Evolutionary conservation across 2,888 invertebrate genomes (phyloP).

Genomic region (Leucophora obtusa): DNA sequence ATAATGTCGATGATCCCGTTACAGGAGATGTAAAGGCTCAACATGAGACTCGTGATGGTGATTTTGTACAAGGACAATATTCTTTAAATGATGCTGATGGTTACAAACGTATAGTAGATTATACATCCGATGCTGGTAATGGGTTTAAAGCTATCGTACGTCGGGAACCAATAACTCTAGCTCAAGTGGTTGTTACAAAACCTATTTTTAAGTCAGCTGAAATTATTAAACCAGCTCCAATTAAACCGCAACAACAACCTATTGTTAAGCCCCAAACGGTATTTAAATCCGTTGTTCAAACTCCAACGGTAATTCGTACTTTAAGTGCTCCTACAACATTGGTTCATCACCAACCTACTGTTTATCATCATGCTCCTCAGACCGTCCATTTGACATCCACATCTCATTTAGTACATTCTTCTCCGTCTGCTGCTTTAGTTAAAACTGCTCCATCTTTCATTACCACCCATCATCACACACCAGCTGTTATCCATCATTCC

Average conservation of each 20-base stretch:
- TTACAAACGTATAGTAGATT: constrained; percentile 80
- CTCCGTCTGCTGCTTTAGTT: constrained; percentile 66
- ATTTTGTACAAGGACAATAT: constrained; percentile 80
- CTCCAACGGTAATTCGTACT: constrained; percentile 61
- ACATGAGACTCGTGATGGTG: constrained; percentile 80
- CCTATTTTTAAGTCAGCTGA: constrained; percentile 64
- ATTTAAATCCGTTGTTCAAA: constrained; percentile 23
- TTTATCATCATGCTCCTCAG: constrained; percentile 63
- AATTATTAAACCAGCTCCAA: constrained; percentile 17
- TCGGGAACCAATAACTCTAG: constrained; percentile 74
- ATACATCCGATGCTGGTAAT: constrained; percentile 79
- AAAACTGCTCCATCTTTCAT: constrained; percentile 60
- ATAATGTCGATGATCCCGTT: constrained; percentile 79
- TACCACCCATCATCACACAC: constrained; percentile 63
- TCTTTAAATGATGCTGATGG: constrained; percentile 81
- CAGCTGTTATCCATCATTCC: constrained; percentile 65
- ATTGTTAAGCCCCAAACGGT: background rate
- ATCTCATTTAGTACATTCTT: constrained; percentile 59
- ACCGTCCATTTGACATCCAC: constrained; percentile 63
- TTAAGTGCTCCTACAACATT: constrained; percentile 66
- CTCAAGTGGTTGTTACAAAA: constrained; percentile 26
- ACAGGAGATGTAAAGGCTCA: constrained; percentile 80
- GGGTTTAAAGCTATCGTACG: constrained; percentile 81
- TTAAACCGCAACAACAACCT: background rate
- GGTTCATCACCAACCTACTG: constrained; percentile 69